Conservation (phyloP, 2,888 invertebrate species). For the Zaprionus obscuricornis region DNA sequence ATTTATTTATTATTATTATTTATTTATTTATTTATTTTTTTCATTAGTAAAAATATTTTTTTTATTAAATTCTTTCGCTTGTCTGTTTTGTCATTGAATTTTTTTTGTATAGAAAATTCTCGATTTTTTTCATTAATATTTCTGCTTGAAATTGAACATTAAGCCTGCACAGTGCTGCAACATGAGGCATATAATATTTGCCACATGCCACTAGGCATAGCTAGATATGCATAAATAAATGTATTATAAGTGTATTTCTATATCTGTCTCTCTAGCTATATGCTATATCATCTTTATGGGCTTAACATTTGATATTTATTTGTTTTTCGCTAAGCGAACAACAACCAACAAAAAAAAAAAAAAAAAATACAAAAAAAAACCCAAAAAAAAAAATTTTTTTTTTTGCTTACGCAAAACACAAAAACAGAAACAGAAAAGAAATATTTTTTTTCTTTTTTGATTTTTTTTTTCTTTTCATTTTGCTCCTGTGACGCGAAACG, state of each 20-base stretch:
- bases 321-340: constrained; percentile 57
- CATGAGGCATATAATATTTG: too few species aligned
- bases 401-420: constrained; percentile 68
- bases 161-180: too few species aligned
- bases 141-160: too few species aligned
- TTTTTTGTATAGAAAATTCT: background rate
- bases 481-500: constrained; percentile 55
- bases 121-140: too few species aligned
- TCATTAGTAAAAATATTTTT: background rate
- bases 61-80: too few species aligned
- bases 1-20: background rate
- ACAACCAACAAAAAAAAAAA: too few species aligned
- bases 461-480: too few species aligned
- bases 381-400: constrained; percentile 19
- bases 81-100: background rate
- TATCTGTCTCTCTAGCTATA: constrained; percentile 4
- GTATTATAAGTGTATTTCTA: too few species aligned
- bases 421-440: constrained; percentile 37
- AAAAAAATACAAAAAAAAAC: too few species aligned
- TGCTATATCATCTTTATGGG: constrained; percentile 55
- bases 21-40: background rate
- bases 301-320: constrained; percentile 73
- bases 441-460: too few species aligned
- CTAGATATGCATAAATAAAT: background rate
- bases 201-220: constrained; percentile 43